phyloP scores from a whole-genome alignment of 2,797 vertebrate species.

The Myripristis jacobus region DNA sequence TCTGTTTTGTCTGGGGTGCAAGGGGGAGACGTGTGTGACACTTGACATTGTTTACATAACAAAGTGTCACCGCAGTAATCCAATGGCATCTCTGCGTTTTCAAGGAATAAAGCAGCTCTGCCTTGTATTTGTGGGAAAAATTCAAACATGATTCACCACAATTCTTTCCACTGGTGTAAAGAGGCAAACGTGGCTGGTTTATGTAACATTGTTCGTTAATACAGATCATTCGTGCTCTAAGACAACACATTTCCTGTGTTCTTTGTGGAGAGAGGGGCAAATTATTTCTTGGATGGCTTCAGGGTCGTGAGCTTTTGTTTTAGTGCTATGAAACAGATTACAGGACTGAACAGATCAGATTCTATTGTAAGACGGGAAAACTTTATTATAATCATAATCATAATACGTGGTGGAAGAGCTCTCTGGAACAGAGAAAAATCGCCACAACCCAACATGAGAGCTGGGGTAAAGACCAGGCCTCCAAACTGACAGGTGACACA shows the following conservation, averaged over 20 bases:
- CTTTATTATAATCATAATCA: constrained; percentile 43
- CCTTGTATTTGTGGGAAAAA: constrained; percentile 46
- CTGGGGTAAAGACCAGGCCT: constrained; percentile 40
- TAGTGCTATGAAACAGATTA: constrained; percentile 58
- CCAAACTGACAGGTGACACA: constrained; percentile 46
- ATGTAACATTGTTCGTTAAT: constrained; percentile 19
- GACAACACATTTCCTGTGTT: constrained; percentile 57
- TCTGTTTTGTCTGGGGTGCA: constrained; percentile 75
- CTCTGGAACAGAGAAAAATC: constrained; percentile 26
- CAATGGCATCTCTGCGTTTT: constrained; percentile 61
- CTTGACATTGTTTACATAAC: constrained; percentile 79
- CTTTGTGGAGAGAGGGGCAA: constrained; percentile 45
- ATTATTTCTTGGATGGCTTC: constrained; percentile 44
- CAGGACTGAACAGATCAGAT: constrained; percentile 54
- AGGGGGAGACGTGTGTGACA: constrained; percentile 69
- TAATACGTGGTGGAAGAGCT: constrained; percentile 3
- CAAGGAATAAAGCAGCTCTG: constrained; percentile 38
- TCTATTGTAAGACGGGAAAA: constrained; percentile 50
- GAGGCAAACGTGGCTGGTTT: constrained; percentile 39
- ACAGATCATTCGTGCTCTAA: not conserved
- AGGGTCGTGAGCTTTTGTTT: constrained; percentile 51
- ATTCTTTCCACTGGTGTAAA: constrained; percentile 45
- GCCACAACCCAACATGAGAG: constrained; percentile 40
- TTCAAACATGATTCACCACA: constrained; percentile 59
- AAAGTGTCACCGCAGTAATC: constrained; percentile 68